phyloP scores from a whole-genome alignment of 2,113 vertebrate genomes.

The Esox niger region DNA sequence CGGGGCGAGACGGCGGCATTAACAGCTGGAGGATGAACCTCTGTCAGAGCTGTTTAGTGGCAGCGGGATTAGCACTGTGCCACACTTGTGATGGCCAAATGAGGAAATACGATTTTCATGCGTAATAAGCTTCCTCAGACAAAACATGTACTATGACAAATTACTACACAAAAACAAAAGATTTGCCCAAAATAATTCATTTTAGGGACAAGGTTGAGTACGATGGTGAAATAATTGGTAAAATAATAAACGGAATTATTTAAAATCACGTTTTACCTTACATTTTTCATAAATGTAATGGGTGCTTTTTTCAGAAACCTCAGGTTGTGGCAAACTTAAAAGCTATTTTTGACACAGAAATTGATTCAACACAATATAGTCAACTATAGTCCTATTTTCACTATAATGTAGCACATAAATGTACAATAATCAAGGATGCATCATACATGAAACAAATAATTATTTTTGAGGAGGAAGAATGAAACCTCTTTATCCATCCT shows the following conservation, averaged over 20 bases:
- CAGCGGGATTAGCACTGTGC: neutral
- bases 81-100: neutral
- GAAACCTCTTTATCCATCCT: no score
- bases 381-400: no score
- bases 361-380: no score
- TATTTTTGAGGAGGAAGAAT: no score
- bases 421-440: no score
- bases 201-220: neutral
- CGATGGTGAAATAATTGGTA: neutral
- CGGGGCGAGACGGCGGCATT: constrained; percentile 5
- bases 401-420: no score
- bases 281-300: neutral
- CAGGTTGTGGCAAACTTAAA: neutral
- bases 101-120: neutral
- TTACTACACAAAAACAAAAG: neutral
- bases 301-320: neutral
- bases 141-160: neutral
- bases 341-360: neutral
- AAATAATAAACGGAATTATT: neutral
- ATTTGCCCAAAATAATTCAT: neutral
- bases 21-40: constrained; percentile 10
- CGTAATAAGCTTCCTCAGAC: neutral
- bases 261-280: neutral
- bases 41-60: constrained; percentile 9
- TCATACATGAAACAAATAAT: no score